Evolutionary conservation across 2,113 vertebrate species (phyloP).

Genomic region (Cyphomyrus plagiostoma): DNA sequence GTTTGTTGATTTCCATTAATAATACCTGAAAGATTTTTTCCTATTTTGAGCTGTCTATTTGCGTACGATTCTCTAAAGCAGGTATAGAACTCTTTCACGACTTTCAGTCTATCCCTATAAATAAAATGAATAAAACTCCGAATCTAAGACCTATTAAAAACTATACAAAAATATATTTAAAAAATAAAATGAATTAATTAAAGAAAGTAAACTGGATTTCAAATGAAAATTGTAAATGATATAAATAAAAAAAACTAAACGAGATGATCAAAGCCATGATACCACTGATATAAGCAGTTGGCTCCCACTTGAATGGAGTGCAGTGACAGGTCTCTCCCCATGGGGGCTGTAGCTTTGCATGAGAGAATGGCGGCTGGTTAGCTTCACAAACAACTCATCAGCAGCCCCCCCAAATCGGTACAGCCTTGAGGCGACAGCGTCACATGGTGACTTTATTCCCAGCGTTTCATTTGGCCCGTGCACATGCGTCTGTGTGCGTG

Average conservation of each 20-base stretch:
- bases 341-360: not conserved
- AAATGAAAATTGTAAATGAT: not conserved
- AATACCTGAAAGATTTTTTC: not conserved
- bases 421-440: not conserved
- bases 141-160: not conserved
- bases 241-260: not conserved
- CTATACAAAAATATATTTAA: not conserved
- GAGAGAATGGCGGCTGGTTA: not conserved
- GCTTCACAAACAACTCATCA: conserved; percentile 16
- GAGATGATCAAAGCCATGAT: not conserved
- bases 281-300: not conserved
- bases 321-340: too few relatives aligned
- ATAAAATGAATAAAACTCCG: not conserved
- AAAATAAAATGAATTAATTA: not conserved
- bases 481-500: not conserved
- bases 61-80: not conserved
- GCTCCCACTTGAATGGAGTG: not conserved
- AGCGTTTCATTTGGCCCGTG: not conserved
- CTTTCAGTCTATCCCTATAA: not conserved
- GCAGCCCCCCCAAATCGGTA: not conserved
- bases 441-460: conserved; percentile 7
- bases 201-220: not conserved
- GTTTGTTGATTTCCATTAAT: not conserved
- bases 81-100: not conserved
- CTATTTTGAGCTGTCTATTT: not conserved